Percentiles rank a stretch among this genome's conserved stretches.
Conservation (phyloP, 2,888 invertebrate species). For the Polia nebulosa region DNA sequence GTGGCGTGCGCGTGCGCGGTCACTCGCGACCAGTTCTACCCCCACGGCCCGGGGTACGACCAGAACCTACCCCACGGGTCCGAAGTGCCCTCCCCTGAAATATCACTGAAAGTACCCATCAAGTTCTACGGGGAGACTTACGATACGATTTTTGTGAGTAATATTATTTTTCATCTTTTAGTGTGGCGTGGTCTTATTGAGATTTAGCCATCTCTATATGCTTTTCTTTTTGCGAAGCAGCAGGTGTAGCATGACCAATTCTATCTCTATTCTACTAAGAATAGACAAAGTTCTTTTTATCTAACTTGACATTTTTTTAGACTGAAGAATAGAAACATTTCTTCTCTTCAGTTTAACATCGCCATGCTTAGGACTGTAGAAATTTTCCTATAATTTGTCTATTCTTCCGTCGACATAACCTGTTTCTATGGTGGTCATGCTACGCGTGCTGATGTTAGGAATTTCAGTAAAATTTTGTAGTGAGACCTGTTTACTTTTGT, state of each 20-base stretch:
- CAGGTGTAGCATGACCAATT: too few relatives aligned
- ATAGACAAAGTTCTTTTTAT: too few relatives aligned
- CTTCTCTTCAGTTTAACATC: too few relatives aligned
- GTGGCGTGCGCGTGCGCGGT: conserved; percentile 82
- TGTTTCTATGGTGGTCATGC: too few relatives aligned
- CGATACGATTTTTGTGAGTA: conserved; percentile 96
- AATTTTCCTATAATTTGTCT: too few relatives aligned
- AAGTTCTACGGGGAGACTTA: conserved; percentile 95
- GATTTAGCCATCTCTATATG: not conserved
- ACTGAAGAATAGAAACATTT: too few relatives aligned
- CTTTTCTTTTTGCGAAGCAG: too few relatives aligned
- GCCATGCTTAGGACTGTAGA: too few relatives aligned
- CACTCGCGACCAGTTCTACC: conserved; percentile 91
- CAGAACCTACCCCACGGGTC: conserved; percentile 89
- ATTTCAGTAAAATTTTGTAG: not conserved
- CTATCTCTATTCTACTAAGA: too few relatives aligned
- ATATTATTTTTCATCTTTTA: conserved; percentile 12
- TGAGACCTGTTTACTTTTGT: not conserved
- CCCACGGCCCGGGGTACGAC: conserved; percentile 91
- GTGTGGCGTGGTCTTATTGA: not conserved
- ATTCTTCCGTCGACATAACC: too few relatives aligned
- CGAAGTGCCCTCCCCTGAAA: conserved; percentile 93
- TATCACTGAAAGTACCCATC: conserved; percentile 93
- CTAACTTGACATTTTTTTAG: too few relatives aligned
- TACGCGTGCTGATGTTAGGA: too few relatives aligned